Base-by-base conservation (phyloP, 2,113 vertebrate genomes). In the Platysteira castanea region DNA sequence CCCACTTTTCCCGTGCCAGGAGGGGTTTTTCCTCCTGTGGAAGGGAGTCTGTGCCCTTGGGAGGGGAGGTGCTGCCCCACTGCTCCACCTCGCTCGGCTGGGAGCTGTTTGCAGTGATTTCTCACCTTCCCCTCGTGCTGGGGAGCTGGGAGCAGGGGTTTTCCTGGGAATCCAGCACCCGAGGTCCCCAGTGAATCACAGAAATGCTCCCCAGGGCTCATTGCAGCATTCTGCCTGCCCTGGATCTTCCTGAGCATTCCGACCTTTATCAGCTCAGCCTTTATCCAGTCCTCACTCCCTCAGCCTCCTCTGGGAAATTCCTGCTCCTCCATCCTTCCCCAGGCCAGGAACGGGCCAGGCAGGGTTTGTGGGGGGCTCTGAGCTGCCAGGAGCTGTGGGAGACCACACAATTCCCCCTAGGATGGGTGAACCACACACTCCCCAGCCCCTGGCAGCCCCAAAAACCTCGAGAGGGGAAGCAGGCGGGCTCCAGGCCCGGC, bases 221-320 rank as follows among this genome's bases (percentile, higher is more conserved):
- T 6, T 13, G 41, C 61, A 44, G 89, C 79, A 18, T 35, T 11
- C 80, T 78, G 53, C n/a, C 70, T 31, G 31, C 31, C 4, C 39
- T 11, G 49, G 22, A 79, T 53, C 24, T 21, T 30, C 50, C 50
- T 28, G 30, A 61, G 15, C 81, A 52, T 28, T 50, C 71, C 21
- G 11, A 1, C 1, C 2, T 60, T 69, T 24, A 35, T 30, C 71
- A 53, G 35, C 14, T 35, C 7, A 7, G 19, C 1, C 2, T 31
- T 84, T 30, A 39, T 19, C 57, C 30, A 24, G 3, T 21, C 50
- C 54, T 75, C 30, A 0, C 22, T 49, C 81, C 52, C 46, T 37
- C 33, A 52, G 26, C 46, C 10, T 84, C 79, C 21, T 19, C 54
- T 15, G 59, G 28, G 64, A 39, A 69, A 73, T 57, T 68, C 69